phyloP scores from a whole-genome alignment of 2,797 vertebrate species.

The Trematomus bernacchii region DNA sequence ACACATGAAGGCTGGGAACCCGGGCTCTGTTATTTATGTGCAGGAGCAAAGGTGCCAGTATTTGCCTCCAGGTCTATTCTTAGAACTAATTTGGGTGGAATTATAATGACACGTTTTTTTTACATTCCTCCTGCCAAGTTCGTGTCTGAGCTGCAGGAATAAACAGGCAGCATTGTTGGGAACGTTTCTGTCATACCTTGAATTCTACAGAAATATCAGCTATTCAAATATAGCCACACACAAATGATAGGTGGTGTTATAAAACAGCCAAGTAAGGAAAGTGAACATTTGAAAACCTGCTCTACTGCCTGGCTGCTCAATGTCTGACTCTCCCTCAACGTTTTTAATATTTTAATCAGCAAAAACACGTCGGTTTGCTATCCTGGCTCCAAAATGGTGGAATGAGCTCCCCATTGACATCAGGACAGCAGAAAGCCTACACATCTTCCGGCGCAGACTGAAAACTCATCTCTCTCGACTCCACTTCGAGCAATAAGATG shows the following conservation, averaged over 20 bases:
- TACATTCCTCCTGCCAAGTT: background rate
- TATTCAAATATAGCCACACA: slow-evolving; percentile 7
- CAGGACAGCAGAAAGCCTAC: too few species aligned
- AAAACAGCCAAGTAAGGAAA: background rate
- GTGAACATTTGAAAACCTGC: too few species aligned
- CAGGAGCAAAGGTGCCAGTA: slow-evolving; percentile 24
- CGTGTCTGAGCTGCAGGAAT: background rate
- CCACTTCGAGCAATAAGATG: too few species aligned
- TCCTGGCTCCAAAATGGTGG: too few species aligned
- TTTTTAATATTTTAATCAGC: too few species aligned
- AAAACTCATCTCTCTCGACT: too few species aligned
- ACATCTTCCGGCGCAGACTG: too few species aligned
- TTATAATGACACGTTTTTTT: background rate
- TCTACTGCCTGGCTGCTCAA: too few species aligned
- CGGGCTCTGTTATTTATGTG: slow-evolving; percentile 25
- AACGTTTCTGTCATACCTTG: background rate
- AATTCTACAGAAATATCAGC: background rate
- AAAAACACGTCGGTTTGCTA: too few species aligned
- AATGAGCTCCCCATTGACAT: too few species aligned
- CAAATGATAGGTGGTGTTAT: background rate
- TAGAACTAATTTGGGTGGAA: slow-evolving; percentile 17
- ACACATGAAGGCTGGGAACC: slow-evolving; percentile 38
- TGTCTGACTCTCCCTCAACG: too few species aligned
- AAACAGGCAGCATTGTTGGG: background rate
- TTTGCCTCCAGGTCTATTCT: slow-evolving; percentile 27